phyloP scores from a whole-genome alignment of 2,113 vertebrate genomes.

The Nothoprocta perdicaria region DNA sequence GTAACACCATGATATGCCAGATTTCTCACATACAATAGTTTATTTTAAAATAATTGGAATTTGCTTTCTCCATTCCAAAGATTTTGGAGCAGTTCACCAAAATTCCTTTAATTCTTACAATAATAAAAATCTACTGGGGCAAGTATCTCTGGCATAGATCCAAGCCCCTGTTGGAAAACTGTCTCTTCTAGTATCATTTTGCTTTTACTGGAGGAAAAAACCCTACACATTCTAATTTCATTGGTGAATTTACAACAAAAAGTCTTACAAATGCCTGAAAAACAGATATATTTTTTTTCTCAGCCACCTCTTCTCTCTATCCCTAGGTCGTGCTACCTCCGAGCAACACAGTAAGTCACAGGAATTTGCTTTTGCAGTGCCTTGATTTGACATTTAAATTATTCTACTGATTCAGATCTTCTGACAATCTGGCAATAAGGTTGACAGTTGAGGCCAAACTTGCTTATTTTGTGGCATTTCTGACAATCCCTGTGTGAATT shows the following conservation, averaged over 20 bases:
- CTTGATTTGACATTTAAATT: conserved; percentile 71
- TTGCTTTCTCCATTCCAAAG: background rate
- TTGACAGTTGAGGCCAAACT: conserved; percentile 56
- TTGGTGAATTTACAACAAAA: conserved; percentile 1
- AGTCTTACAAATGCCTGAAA: background rate
- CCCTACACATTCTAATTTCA: background rate
- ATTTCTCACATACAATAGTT: background rate
- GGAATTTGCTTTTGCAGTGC: conserved; percentile 24
- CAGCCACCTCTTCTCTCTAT: conserved; percentile 31
- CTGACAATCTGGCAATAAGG: conserved; percentile 58
- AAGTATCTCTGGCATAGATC: background rate
- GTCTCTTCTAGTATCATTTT: background rate
- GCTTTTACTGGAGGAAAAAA: background rate
- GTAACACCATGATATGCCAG: background rate
- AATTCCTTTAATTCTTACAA: background rate
- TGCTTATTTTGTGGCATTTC: conserved; percentile 58
- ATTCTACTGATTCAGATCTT: conserved; percentile 56
- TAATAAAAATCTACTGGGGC: background rate
- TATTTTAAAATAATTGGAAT: background rate
- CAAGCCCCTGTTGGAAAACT: background rate
- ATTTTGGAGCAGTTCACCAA: background rate
- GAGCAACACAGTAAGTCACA: conserved; percentile 5
- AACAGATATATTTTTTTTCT: background rate
- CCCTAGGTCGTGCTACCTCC: conserved; percentile 9
- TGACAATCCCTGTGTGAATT: conserved; percentile 12